Evolutionary conservation across 2,797 vertebrate genomes (phyloP), one percentile per base, ranked within the genome.

Genomic region (Catamblyrhynchus diadema): DNA sequence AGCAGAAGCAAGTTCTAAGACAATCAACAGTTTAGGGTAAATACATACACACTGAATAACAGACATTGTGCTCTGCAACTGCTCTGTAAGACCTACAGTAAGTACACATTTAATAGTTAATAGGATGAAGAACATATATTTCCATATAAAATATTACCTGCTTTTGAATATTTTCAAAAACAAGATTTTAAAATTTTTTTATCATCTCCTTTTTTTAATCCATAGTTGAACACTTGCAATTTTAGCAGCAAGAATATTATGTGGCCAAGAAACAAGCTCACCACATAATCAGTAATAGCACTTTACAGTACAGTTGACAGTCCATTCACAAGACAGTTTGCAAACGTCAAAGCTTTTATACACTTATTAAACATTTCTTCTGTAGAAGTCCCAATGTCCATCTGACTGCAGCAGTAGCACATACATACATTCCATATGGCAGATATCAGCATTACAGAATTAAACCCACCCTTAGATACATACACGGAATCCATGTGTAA

Each of bases 101-200:
- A 97, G 97, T 97, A 97, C 96, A 98, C 91, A 95, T 94, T 94
- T 94, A 96, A 96, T 97, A 97, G 92, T 71, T 94, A 96, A 91
- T 96, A 97, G 79, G 90, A 96, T 95, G 97, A 97, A 97, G 97
- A 98, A 98, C 97, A 98, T 96, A 39, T 74, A 97, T 90, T 95
- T 98, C 97, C 97, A 98, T 98, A 99, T 95, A 99, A 99, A 99
- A 99, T 97, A 96, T 96, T 98, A 95, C 98, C 95, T 96, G 87
- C 64, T 96, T 96, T 94, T 96, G 88, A 97, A 94, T 97, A 97
- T 94, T 97, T 96, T 96, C 97, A 96, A 97, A 97, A 97, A 80
- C 95, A 95, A 91, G 81, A 97, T 42, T 84, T 94, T 87, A 32
- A 62, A 74, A 30, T 89, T 93, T 89, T 90, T 95, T 92, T 88